Base-by-base conservation (phyloP, 2,113 vertebrate genomes). In the Scomber scombrus region DNA sequence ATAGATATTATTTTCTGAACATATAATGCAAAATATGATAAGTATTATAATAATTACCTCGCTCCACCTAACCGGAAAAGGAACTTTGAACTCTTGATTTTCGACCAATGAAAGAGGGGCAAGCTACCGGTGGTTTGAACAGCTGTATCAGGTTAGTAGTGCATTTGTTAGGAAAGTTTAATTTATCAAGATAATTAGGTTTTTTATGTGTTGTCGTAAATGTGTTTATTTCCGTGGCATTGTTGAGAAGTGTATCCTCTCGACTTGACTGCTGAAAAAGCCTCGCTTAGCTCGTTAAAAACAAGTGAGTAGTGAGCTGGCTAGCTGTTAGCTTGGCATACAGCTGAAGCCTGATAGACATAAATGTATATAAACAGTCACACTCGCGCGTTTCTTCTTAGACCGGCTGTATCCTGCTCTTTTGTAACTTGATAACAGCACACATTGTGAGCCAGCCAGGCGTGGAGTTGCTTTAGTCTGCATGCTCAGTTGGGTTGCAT, bases 281-380 rank as follows among this genome's bases (percentile, higher is more conserved):
- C n/a, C 26, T 60, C 18, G 57, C 6, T 40, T 3, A 11, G n/a
- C 34, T 31, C 49, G 29, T 31, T 60, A 18, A 18, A 54, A 18
- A 55, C 19, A 55, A 66, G 31, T 73, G 21, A 56, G n/a, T 7
- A 50, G 40, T 57, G 66, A 52, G n/a, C 51, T 18, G 51, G 82
- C 58, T 89, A 87, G 78, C 82, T 56, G 86, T 72, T 90, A 92
- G 90, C 90, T 15, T 64, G 40, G 60, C 66, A 46, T 78, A 81
- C 85, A 81, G 74, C 62, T 21, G 7, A 19, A 21, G 67, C 64
- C 26, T 49, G 0, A 11, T 34, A 26, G 23, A 26, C 23, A 3
- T 26, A 26, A 2, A 3, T 26, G 23, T 26, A 7, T 15, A 84
- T 40, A 21, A 34, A 45, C 10, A 11, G 2, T 60, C 56, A 14